phyloP scores from a whole-genome alignment of 92 coral and sea anemone genomes.

The Zoanthus sociatus region DNA sequence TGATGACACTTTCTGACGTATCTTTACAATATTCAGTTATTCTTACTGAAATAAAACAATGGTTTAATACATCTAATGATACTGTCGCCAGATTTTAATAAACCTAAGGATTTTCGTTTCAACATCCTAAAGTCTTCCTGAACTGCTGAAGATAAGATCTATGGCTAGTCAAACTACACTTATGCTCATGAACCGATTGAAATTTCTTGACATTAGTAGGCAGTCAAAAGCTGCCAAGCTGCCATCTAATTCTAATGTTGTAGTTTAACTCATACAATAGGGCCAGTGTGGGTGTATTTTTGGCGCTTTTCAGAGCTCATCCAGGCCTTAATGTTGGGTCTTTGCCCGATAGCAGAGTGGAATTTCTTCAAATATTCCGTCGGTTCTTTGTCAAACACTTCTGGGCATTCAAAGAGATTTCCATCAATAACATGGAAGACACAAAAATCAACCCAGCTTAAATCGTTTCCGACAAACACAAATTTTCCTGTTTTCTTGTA shows the following conservation, averaged over 20 bases:
- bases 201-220: no score
- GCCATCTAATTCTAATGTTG: background rate
- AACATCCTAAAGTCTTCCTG: no score
- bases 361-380: conserved; percentile 64
- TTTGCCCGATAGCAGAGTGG: conserved; percentile 66
- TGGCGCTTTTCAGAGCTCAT: conserved; percentile 63
- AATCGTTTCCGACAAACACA: conserved; percentile 62
- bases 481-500: conserved; percentile 65
- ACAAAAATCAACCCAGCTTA: conserved; percentile 71
- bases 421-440: conserved; percentile 73
- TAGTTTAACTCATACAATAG: background rate
- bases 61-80: no score
- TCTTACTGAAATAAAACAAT: no score
- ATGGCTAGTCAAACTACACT: no score
- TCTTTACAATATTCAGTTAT: no score
- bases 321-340: conserved; percentile 72
- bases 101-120: no score
- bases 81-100: no score
- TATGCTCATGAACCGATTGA: no score
- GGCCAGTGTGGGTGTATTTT: conserved; percentile 64
- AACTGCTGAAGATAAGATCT: no score
- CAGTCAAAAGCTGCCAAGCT: no score
- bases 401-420: conserved; percentile 66
- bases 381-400: conserved; percentile 72
- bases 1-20: no score